Evolutionary conservation across 2,797 vertebrate species (phyloP).

Genomic region (Onychomys torridus): DNA sequence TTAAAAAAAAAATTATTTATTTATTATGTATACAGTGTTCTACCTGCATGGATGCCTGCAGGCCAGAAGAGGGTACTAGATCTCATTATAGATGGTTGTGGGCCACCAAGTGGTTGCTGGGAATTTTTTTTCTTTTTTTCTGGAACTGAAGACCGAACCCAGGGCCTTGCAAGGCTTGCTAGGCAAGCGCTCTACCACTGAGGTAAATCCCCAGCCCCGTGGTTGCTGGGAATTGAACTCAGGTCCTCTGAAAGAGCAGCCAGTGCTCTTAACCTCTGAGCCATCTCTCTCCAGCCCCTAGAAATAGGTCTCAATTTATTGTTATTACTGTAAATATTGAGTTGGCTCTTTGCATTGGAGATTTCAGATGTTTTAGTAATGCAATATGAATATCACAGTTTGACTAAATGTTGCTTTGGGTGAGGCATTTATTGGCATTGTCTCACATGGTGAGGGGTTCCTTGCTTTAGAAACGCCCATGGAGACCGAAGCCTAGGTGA

Average conservation of each 20-base stretch:
- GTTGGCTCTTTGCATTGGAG: not conserved
- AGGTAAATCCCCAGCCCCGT: too few relatives aligned
- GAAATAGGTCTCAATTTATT: not conserved
- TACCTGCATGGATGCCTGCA: not conserved
- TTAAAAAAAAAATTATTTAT: not conserved
- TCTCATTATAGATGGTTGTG: not conserved
- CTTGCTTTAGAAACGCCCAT: not conserved
- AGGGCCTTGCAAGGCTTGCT: too few relatives aligned
- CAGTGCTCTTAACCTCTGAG: not conserved
- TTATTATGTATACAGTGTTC: not conserved
- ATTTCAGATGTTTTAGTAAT: conserved; percentile 37
- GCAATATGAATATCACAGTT: not conserved
- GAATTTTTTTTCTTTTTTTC: too few relatives aligned
- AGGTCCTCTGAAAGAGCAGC: not conserved
- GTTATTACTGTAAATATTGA: not conserved
- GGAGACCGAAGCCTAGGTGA: not conserved
- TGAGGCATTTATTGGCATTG: not conserved
- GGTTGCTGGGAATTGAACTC: not conserved
- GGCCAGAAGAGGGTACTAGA: not conserved
- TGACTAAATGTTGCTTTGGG: not conserved
- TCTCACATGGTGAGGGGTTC: not conserved
- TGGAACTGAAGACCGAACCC: too few relatives aligned
- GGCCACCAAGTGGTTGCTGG: not conserved
- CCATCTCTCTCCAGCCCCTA: not conserved
- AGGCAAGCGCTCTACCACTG: too few relatives aligned